Evolutionary conservation across 2,888 invertebrate species (phyloP).

Genomic region (Zhuqinia jingwanae): DNA sequence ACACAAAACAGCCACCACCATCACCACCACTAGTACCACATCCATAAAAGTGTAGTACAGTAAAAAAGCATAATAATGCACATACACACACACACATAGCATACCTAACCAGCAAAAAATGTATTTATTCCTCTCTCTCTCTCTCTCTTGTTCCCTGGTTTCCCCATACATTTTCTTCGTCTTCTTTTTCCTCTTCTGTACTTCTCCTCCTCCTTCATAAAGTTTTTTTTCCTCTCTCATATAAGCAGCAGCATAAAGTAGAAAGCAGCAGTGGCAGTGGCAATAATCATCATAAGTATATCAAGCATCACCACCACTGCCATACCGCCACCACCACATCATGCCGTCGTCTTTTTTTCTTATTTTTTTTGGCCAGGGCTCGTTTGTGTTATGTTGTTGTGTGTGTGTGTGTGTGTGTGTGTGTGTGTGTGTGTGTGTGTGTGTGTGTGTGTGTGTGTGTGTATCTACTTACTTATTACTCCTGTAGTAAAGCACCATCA

Average conservation of each 20-base stretch:
- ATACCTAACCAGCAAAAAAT: conserved; percentile 34
- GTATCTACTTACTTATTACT: conserved; percentile 42
- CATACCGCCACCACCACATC: conserved; percentile 19
- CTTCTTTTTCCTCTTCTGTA: conserved; percentile 1
- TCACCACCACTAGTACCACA: conserved; percentile 52
- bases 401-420: conserved; percentile 20
- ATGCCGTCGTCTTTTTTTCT: conserved; percentile 48
- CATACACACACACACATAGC: neutral
- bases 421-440: neutral
- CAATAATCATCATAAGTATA: conserved; percentile 52
- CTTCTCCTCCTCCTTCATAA: conserved; percentile 36
- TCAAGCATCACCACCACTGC: conserved; percentile 46
- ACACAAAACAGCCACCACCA: conserved; percentile 64
- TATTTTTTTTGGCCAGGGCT: conserved; percentile 45
- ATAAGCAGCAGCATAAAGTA: neutral
- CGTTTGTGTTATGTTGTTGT: conserved; percentile 31
- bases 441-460: neutral
- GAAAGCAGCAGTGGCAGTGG: conserved; percentile 36
- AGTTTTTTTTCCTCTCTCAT: conserved; percentile 9
- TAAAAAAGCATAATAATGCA: conserved; percentile 47
- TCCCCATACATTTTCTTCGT: conserved; percentile 26
- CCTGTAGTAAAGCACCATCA: conserved; percentile 2
- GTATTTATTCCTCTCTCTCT: conserved; percentile 12
- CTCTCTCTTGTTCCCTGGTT: conserved; percentile 3
- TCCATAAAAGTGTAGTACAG: conserved; percentile 49